A percentile compares a stretch with the other conserved stretches of the same genome.
These are phyloP conservation scores for Cydia pomonella DNA, from an alignment of 1,140 invertebrate genomes.

Conservation along the genomic window DNA sequence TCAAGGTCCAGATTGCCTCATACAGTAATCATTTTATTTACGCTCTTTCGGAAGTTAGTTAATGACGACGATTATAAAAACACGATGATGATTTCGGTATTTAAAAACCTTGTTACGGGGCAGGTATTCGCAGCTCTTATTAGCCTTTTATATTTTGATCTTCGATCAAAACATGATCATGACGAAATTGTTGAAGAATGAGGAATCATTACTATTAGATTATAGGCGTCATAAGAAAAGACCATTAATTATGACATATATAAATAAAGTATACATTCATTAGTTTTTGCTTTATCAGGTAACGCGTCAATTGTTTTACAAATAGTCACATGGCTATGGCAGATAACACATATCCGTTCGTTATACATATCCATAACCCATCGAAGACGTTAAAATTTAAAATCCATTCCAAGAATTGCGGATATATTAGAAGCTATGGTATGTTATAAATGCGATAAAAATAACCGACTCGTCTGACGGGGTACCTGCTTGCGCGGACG, in stretches of 20 bases:
- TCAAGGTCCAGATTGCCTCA: slow-evolving; percentile 53
- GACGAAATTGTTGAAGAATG: slow-evolving; percentile 15
- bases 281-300: too few species aligned
- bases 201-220: slow-evolving; percentile 9
- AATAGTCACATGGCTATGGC: too few species aligned
- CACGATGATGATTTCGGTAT: slow-evolving; percentile 54
- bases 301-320: too few species aligned
- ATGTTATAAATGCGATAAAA: slow-evolving; percentile 23
- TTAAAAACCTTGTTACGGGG: slow-evolving; percentile 45
- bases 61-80: slow-evolving; percentile 45
- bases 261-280: neutral
- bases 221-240: neutral
- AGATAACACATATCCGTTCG: too few species aligned
- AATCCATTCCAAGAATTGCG: neutral
- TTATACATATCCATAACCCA: neutral
- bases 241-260: neutral
- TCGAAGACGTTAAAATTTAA: neutral
- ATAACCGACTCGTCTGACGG: slow-evolving; percentile 20
- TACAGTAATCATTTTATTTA: slow-evolving; percentile 51
- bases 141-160: slow-evolving; percentile 30
- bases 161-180: slow-evolving; percentile 28
- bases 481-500: slow-evolving; percentile 1
- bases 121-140: slow-evolving; percentile 39
- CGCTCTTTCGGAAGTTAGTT: slow-evolving; percentile 51
- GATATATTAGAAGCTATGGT: neutral